A percentile compares a stretch with the other conserved stretches of the same genome.
Conservation (phyloP, 2,888 invertebrate genomes). For the Tenthredo livida region DNA sequence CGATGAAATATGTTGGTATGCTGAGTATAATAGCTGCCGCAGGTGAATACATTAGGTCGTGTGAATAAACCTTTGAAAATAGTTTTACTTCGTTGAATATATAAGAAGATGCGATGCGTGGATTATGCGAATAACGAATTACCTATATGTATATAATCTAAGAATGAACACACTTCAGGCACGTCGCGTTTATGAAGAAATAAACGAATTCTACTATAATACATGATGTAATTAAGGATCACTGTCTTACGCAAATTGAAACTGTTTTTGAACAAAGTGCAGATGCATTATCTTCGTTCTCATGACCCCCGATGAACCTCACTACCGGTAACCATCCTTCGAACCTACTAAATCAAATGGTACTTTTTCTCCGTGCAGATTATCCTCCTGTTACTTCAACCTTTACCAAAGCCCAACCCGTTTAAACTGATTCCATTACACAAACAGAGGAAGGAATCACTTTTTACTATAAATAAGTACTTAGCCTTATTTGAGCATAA, state of each 20-base stretch:
- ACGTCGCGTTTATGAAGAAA: constrained; percentile 41
- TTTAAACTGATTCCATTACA: neutral
- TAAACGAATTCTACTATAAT: constrained; percentile 35
- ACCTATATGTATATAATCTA: neutral
- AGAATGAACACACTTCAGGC: neutral
- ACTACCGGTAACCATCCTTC: neutral
- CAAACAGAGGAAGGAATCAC: neutral
- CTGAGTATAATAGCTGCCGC: constrained; percentile 39
- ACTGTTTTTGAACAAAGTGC: constrained; percentile 14
- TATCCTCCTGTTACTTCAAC: constrained; percentile 4
- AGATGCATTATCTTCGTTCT: constrained; percentile 25
- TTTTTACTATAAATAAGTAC: neutral
- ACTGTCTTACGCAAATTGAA: constrained; percentile 17
- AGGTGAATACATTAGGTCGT: constrained; percentile 43
- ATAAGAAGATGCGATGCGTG: constrained; percentile 1
- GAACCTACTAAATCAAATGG: constrained; percentile 27
- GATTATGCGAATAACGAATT: neutral
- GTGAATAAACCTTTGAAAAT: constrained; percentile 23
- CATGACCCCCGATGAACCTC: constrained; percentile 37
- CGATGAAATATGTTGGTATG: constrained; percentile 13
- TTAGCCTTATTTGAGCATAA: neutral
- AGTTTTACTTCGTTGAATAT: neutral
- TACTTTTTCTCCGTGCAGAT: neutral
- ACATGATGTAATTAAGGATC: neutral
- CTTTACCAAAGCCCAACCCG: constrained; percentile 37